Conservation (phyloP, 2,888 invertebrate genomes). For the Julus scandinavius region DNA sequence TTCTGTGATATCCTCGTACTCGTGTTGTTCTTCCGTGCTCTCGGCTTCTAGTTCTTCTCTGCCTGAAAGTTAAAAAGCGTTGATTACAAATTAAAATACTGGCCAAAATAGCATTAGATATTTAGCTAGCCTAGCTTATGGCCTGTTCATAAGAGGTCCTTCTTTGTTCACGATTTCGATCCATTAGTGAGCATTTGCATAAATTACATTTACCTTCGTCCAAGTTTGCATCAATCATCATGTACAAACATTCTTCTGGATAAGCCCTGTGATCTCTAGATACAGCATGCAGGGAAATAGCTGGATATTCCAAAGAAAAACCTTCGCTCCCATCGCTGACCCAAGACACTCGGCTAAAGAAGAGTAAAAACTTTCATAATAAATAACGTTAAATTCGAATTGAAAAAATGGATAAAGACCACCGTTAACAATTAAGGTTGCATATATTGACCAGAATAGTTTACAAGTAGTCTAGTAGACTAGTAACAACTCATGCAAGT, state of each 20-base stretch:
- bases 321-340: conserved; percentile 71
- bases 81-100: not conserved
- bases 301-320: conserved; percentile 78
- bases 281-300: conserved; percentile 80
- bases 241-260: conserved; percentile 77
- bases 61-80: not conserved
- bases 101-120: no score
- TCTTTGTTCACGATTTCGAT: no score
- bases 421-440: no score
- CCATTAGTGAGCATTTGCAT: no score
- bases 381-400: not conserved
- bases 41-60: conserved; percentile 41
- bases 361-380: conserved; percentile 44
- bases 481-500: not conserved
- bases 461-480: no score
- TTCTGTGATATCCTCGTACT: conserved; percentile 72
- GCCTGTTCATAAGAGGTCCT: no score
- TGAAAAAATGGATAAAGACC: not conserved
- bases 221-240: conserved; percentile 78
- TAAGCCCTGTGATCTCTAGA: conserved; percentile 75
- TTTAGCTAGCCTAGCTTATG: no score
- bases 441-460: no score
- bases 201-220: conserved; percentile 64
- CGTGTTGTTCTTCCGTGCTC: conserved; percentile 67
- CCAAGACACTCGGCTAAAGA: conserved; percentile 73